Evolutionary conservation across 2,113 vertebrate species (phyloP).

Genomic region (Alaudala cheleensis): DNA sequence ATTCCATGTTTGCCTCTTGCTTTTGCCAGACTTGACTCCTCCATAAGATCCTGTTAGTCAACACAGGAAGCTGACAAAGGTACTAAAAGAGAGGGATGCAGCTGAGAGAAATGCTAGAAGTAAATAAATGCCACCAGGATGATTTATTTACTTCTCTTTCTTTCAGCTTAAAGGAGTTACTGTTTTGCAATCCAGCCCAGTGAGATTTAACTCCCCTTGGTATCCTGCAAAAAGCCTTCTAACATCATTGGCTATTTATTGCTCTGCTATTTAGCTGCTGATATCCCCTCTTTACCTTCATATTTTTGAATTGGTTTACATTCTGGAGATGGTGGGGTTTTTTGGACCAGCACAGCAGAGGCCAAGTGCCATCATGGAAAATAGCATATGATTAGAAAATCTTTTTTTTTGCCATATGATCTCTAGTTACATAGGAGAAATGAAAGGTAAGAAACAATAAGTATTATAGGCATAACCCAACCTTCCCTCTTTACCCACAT

Average conservation of each 20-base stretch:
- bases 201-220: slow-evolving; percentile 4
- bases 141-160: slow-evolving; percentile 56
- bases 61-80: not conserved
- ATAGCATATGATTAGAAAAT: not conserved
- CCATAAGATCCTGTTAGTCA: not conserved
- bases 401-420: not conserved
- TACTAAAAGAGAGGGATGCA: slow-evolving; percentile 12
- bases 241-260: not conserved
- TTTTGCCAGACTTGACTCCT: not conserved
- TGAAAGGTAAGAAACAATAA: not conserved
- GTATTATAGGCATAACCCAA: not conserved
- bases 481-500: not conserved
- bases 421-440: not conserved
- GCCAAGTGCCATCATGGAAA: not conserved
- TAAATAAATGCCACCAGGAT: slow-evolving; percentile 45
- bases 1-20: not conserved
- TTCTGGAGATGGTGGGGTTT: not conserved
- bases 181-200: not conserved
- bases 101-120: slow-evolving; percentile 37
- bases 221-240: not conserved
- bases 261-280: not conserved
- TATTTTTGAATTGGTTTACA: slow-evolving; percentile 32
- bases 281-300: not conserved
- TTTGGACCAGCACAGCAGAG: not conserved
- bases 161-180: slow-evolving; percentile 30